Evolutionary conservation across 2,888 invertebrate genomes (phyloP).

Genomic region (Eilema sororculum): DNA sequence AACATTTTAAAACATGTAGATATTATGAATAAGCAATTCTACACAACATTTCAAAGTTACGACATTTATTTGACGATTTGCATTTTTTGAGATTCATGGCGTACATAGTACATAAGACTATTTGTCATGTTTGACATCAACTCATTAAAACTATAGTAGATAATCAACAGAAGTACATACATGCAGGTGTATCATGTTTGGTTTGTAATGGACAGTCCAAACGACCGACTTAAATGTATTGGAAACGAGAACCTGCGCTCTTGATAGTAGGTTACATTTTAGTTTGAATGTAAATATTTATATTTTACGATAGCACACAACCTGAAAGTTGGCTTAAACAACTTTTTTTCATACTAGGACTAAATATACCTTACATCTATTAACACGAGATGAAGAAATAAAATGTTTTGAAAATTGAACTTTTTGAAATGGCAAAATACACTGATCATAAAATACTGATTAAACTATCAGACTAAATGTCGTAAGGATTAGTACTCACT

Average conservation of each 20-base stretch:
- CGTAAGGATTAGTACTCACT: slow-evolving; percentile 41
- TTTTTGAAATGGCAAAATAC: slow-evolving; percentile 39
- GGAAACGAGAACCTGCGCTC: neutral
- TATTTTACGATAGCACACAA: slow-evolving; percentile 76
- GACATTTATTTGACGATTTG: slow-evolving; percentile 42
- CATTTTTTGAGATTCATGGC: slow-evolving; percentile 54
- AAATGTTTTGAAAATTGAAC: slow-evolving; percentile 39
- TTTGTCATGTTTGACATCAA: slow-evolving; percentile 52
- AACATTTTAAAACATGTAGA: slow-evolving; percentile 35
- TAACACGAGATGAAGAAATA: slow-evolving; percentile 60
- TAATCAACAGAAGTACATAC: slow-evolving; percentile 25
- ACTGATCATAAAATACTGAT: slow-evolving; percentile 33
- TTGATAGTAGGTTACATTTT: slow-evolving; percentile 18
- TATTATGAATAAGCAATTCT: slow-evolving; percentile 29
- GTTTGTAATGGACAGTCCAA: slow-evolving; percentile 6
- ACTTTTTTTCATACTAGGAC: slow-evolving; percentile 67
- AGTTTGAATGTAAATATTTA: slow-evolving; percentile 16
- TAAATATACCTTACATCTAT: slow-evolving; percentile 70
- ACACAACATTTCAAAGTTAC: slow-evolving; percentile 37
- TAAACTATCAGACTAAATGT: slow-evolving; percentile 49
- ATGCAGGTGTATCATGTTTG: slow-evolving; percentile 26
- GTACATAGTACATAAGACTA: slow-evolving; percentile 41
- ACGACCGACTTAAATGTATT: neutral
- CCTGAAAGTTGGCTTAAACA: slow-evolving; percentile 76
- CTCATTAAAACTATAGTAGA: slow-evolving; percentile 33